These are phyloP conservation scores for Corythaixoides concolor DNA, from an alignment of 2,113 vertebrate genomes.

Conservation along the genomic window DNA sequence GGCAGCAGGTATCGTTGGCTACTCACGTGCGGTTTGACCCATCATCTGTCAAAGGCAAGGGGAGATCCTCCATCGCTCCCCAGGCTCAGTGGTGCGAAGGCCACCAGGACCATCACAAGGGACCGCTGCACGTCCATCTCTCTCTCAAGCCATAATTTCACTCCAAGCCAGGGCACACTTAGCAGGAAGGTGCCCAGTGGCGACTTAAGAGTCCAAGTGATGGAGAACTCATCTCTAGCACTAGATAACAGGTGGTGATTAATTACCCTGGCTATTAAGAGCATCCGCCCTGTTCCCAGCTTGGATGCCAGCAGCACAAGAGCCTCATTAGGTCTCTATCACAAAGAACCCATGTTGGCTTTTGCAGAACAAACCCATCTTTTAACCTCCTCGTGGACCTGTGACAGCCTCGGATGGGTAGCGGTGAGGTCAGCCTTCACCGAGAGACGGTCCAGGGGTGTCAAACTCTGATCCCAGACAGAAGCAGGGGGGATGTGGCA, in stretches of 20 bases:
- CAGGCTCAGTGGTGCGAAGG: neutral
- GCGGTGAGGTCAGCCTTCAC: accelerated
- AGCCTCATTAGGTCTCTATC: neutral
- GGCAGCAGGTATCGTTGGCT: neutral
- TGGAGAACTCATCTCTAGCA: neutral
- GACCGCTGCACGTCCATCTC: accelerated
- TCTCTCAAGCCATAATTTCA: accelerated
- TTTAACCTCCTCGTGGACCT: neutral
- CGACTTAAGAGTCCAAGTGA: neutral
- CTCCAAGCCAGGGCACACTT: neutral
- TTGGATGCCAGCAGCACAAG: neutral
- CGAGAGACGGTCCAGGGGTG: accelerated
- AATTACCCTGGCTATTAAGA: neutral
- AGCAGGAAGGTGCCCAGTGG: neutral
- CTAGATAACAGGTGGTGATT: slow-evolving; percentile 16
- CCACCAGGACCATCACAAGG: neutral
- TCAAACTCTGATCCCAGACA: accelerated
- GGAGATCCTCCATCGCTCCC: neutral
- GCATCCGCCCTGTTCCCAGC: neutral
- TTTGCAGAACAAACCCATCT: neutral
- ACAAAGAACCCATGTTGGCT: accelerated
- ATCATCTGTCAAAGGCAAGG: neutral
- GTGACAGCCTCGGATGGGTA: neutral
- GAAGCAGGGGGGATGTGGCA: accelerated
- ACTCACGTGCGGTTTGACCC: neutral